Evolutionary conservation across 2,888 invertebrate genomes (phyloP).

Genomic region (Fragum sueziense): DNA sequence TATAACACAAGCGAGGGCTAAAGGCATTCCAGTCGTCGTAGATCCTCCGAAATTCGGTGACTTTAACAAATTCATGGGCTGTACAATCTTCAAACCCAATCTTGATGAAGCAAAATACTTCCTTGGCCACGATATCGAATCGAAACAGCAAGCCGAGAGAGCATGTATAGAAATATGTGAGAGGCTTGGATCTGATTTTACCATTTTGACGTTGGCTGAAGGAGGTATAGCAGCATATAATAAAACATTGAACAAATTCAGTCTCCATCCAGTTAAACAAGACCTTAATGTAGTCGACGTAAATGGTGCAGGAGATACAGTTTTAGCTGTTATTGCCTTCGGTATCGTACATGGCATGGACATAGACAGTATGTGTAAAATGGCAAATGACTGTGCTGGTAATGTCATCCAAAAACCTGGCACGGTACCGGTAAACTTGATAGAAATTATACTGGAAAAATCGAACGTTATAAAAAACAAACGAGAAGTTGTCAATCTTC

Average conservation of each 20-base stretch:
- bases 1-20: not conserved
- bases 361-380: not conserved
- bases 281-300: constrained; percentile 9
- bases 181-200: not conserved
- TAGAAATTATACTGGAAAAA: constrained; percentile 19
- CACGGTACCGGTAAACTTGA: not conserved
- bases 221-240: constrained; percentile 25
- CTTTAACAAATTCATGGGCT: constrained; percentile 29
- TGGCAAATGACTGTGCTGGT: constrained; percentile 27
- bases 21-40: constrained; percentile 21
- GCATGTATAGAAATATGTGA: constrained; percentile 22
- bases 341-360: constrained; percentile 10
- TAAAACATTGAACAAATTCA: not conserved
- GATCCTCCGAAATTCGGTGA: constrained; percentile 43
- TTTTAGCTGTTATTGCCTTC: constrained; percentile 28
- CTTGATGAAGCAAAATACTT: constrained; percentile 22
- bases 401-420: constrained; percentile 28
- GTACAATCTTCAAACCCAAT: constrained; percentile 35
- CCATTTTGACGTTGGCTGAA: constrained; percentile 26
- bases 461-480: not conserved
- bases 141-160: not conserved
- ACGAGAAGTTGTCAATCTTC: constrained; percentile 1
- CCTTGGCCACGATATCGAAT: not conserved
- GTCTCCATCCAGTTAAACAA: not conserved
- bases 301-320: constrained; percentile 34